Evolutionary conservation across 2,797 vertebrate species (phyloP), one percentile per base, ranked within the genome.

Genomic region (Eulemur albifrons): DNA sequence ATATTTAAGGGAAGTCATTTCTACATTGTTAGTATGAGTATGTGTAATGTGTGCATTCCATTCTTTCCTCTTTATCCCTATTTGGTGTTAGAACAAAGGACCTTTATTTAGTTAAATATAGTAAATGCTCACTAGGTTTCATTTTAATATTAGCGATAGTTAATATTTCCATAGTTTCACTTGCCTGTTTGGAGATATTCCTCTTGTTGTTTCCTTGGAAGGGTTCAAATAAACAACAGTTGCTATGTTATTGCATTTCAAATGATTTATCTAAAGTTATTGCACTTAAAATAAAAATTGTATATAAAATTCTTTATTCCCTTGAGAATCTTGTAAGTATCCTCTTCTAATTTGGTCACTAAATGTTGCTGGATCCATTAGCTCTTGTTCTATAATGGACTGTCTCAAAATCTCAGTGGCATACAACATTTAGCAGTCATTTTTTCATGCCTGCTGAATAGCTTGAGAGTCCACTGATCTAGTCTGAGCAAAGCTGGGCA

Each of bases 301-400:
- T 59, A 11, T 83, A 35, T 82, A 61, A 90, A 79, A n/a, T 84
- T 95, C 4, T 23, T 93, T 61, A 38, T 73, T 95, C 23, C 30
- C 69, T 69, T 86, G 32, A 90, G 43, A 94, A 61, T 82, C 43
- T 90, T 69, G 48, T 52, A 59, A 40, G 52, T 70, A 43, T 69
- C 57, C 38, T 86, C 35, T n/a, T 83, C 52, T 86, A 91, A 94
- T 82, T 94, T 93, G 6, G 25, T 90, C 75, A 80, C 80, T 92
- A 87, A 89, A 73, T 84, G 43, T 80, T 92, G 15, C 35, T 95
- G 14, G 25, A 94, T 81, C 30, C 67, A 79, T 80, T 86, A 48
- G 17, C 35, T 92, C 95, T 76, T 92, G 10, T 92, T 94, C 90
- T 32, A 14, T 79, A 95, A 88, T 7, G 59, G 92, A 95, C 32